Conservation (phyloP, 1,140 invertebrate genomes). For the Cyclina sinensis region DNA sequence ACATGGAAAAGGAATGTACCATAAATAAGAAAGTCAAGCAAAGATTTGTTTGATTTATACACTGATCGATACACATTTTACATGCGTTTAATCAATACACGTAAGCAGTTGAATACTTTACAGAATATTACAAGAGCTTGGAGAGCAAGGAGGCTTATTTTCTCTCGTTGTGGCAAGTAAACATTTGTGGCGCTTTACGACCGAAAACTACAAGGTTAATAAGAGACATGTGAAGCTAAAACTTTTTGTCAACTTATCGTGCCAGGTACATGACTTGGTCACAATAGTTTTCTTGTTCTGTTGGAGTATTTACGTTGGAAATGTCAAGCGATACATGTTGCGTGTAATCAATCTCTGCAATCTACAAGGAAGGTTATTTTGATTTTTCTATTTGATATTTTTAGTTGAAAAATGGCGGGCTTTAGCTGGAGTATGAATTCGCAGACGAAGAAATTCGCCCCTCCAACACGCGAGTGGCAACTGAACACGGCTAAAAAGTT, state of each 20-base stretch:
- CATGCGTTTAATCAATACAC: not conserved
- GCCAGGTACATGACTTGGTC: not conserved
- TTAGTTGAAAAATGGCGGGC: slow-evolving; percentile 27
- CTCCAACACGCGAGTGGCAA: slow-evolving; percentile 67
- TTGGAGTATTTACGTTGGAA: not conserved
- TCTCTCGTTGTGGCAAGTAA: too few relatives aligned
- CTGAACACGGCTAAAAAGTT: slow-evolving; percentile 59
- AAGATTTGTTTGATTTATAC: not conserved
- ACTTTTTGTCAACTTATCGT: too few relatives aligned
- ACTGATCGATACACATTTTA: not conserved
- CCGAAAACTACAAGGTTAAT: too few relatives aligned
- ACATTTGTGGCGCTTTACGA: too few relatives aligned
- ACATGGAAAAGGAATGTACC: not conserved
- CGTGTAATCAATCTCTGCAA: too few relatives aligned
- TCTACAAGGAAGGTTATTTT: too few relatives aligned
- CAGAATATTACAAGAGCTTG: too few relatives aligned
- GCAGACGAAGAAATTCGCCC: slow-evolving; percentile 52
- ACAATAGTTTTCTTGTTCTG: not conserved
- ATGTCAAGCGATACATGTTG: slow-evolving; percentile 6
- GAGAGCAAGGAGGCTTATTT: too few relatives aligned
- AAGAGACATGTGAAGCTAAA: too few relatives aligned
- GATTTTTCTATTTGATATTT: too few relatives aligned
- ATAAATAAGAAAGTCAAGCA: not conserved
- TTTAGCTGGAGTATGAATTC: slow-evolving; percentile 6
- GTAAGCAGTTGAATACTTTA: too few relatives aligned